Percentiles rank a stretch among this genome's conserved stretches.
These are phyloP conservation scores for Lycocorax pyrrhopterus DNA, from an alignment of 2,113 vertebrate species.

Conservation along the genomic window DNA sequence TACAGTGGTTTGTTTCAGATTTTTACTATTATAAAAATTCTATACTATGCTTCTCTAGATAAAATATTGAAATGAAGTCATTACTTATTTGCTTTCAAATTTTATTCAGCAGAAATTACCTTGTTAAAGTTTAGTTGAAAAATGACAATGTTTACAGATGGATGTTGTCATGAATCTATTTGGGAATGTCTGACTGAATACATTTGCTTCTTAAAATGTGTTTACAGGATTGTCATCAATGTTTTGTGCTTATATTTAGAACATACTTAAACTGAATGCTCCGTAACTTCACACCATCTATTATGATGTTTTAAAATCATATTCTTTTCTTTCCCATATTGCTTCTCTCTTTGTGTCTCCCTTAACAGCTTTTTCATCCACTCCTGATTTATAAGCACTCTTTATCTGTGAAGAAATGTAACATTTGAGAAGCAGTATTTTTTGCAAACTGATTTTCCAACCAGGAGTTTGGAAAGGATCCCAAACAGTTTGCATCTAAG, in stretches of 20 bases:
- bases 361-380: background rate
- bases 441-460: slow-evolving; percentile 33
- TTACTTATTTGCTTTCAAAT: background rate
- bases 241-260: background rate
- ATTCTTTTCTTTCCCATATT: background rate
- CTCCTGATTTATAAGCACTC: background rate
- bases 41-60: background rate
- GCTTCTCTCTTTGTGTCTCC: background rate
- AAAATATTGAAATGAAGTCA: background rate
- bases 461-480: slow-evolving; percentile 4
- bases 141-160: slow-evolving; percentile 1
- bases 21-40: background rate
- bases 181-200: background rate
- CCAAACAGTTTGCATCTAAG: background rate
- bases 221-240: background rate
- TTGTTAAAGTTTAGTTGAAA: slow-evolving; percentile 13
- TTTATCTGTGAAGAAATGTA: background rate
- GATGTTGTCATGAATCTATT: background rate
- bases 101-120: slow-evolving; percentile 17
- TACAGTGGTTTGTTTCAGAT: background rate
- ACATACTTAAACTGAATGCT: background rate
- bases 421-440: background rate
- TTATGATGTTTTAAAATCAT: background rate
- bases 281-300: background rate
- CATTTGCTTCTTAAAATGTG: background rate